phyloP scores from a whole-genome alignment of 2,113 vertebrate genomes.

The Anoplopoma fimbria region DNA sequence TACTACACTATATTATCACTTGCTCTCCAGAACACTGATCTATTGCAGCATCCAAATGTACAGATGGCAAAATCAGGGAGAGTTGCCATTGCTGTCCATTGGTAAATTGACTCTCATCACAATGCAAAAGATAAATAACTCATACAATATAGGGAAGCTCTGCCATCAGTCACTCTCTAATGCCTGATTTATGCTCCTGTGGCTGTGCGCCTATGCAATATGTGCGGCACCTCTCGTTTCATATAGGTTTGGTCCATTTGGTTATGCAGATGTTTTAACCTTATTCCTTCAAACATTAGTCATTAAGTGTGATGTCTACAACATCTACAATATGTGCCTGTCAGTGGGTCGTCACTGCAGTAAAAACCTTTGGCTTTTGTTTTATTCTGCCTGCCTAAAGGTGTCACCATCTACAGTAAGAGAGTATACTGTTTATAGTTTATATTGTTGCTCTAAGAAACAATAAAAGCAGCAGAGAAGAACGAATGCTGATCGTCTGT shows the following conservation, averaged over 20 bases:
- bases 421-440: not conserved
- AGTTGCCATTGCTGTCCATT: conserved; percentile 64
- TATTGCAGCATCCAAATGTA: conserved; percentile 49
- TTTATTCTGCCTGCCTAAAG: not conserved
- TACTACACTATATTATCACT: conserved; percentile 2
- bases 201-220: too few relatives aligned
- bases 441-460: not conserved
- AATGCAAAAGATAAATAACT: conserved; percentile 72
- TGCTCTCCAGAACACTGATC: conserved; percentile 10
- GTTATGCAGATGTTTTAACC: not conserved
- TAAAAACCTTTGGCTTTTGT: not conserved
- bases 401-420: not conserved
- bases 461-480: not conserved
- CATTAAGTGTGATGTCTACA: too few relatives aligned
- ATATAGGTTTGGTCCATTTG: too few relatives aligned
- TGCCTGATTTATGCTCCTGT: too few relatives aligned
- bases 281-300: too few relatives aligned
- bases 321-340: not conserved
- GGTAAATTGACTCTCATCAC: conserved; percentile 57
- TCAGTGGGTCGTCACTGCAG: not conserved
- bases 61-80: conserved; percentile 67
- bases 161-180: conserved; percentile 27
- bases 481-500: not conserved
- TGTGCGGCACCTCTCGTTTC: too few relatives aligned
- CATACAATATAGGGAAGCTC: conserved; percentile 38